Evolutionary conservation across 1,140 invertebrate genomes (phyloP).

Genomic region (Trichogramma pretiosum): DNA sequence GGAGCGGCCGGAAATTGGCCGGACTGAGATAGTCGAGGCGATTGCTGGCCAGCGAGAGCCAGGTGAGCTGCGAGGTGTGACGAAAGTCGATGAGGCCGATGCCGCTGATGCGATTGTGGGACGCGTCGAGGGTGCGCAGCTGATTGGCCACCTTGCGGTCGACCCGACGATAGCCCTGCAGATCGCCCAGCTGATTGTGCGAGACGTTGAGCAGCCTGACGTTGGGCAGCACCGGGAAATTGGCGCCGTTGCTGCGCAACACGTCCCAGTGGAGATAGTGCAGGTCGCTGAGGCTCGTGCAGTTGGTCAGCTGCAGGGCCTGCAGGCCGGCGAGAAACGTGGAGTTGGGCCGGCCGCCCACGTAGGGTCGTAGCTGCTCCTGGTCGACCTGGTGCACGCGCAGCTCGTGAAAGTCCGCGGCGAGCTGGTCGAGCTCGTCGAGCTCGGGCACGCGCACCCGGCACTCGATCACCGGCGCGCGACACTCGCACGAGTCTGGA

Average conservation of each 20-base stretch:
- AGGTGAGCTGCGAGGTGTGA: slow-evolving; percentile 35
- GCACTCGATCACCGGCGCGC: slow-evolving; percentile 10
- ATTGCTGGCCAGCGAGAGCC: slow-evolving; percentile 50
- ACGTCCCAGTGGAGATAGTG: not conserved
- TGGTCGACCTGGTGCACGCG: not conserved
- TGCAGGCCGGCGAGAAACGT: slow-evolving; percentile 19
- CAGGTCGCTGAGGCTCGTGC: slow-evolving; percentile 21
- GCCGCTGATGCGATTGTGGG: slow-evolving; percentile 8
- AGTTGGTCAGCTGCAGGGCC: slow-evolving; percentile 29
- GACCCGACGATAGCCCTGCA: not conserved
- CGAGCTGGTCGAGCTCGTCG: not conserved
- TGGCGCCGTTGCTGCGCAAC: slow-evolving; percentile 8
- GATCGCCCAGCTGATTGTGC: slow-evolving; percentile 34
- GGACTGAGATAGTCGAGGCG: slow-evolving; percentile 45
- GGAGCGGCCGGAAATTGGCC: slow-evolving; percentile 43
- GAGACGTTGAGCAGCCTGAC: slow-evolving; percentile 52
- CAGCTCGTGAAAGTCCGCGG: not conserved
- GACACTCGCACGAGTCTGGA: slow-evolving; percentile 32
- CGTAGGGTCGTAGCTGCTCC: not conserved
- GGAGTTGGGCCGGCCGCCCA: not conserved
- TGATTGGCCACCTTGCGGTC: slow-evolving; percentile 2
- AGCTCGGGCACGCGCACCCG: slow-evolving; percentile 4
- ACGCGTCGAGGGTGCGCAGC: not conserved
- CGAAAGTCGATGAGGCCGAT: slow-evolving; percentile 24
- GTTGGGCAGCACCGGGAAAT: slow-evolving; percentile 21